Evolutionary conservation across 2,797 vertebrate species (phyloP), one percentile per base, ranked within the genome.

Genomic region (Rachycentron canadum): DNA sequence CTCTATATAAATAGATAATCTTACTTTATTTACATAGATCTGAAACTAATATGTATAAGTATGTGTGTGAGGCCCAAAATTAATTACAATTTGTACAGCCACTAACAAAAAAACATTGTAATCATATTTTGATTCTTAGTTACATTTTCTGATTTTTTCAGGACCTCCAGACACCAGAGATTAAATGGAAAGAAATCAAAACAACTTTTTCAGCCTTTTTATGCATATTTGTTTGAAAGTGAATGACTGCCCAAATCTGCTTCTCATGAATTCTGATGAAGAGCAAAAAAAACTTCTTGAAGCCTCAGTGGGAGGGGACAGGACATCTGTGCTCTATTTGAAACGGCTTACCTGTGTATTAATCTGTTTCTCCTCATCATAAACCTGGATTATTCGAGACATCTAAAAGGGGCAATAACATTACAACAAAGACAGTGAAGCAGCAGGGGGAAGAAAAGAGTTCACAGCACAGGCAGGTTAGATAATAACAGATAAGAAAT

Each of bases 341-440:
- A 96, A 94, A 94, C 91, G 62, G 95, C 98, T 99, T 99, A 99
- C 98, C 98, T 99, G 97, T 91, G 96, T 96, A 98, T 99, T 99
- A 99, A 98, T 98, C 95, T 98, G 96, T 98, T 98, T 98, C 97
- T 98, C 97, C 96, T 99, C 98, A 99, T 98, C 98, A 99, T 99
- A 99, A 97, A 99, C 98, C 97, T 99, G 98, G 98, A 99, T 98
- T 98, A 99, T 98, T 98, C 97, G 98, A 97, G 98, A 99, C 97
- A 99, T 99, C 98, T 99, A 98, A 99, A 96, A 98, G 92, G 93
- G 96, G 97, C 81, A 92, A 95, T 93, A 91, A 97, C 95, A 97
- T 96, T 97, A 98, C 95, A 98, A 97, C 97, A 97, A 96, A 93
- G 87, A 96, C 88, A 94, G 90, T 97, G 96, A 94, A 93, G 93